Conservation (phyloP, 2,797 vertebrate species). For the Hephaestus fuliginosus region DNA sequence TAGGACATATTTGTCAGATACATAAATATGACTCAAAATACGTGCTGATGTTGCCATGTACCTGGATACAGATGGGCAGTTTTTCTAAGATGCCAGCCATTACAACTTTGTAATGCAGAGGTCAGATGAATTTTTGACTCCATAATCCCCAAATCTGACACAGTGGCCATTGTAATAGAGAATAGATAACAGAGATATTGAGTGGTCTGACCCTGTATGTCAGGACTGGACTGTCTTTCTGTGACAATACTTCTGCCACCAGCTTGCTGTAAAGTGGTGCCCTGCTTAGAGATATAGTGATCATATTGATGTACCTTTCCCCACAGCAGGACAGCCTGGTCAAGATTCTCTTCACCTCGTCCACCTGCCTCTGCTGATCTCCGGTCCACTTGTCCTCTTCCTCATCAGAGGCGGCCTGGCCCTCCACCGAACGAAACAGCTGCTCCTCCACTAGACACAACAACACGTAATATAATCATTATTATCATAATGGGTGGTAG, state of each 20-base stretch:
- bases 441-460: slow-evolving; percentile 88
- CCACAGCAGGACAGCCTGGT: slow-evolving; percentile 86
- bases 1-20: no score
- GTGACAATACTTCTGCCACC: background rate
- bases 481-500: no score
- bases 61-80: no score
- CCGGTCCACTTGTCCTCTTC: slow-evolving; percentile 90
- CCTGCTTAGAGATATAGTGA: background rate
- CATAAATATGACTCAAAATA: no score
- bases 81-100: no score
- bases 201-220: no score
- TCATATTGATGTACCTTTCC: slow-evolving; percentile 81
- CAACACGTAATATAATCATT: slow-evolving; percentile 5
- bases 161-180: no score
- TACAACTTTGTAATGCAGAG: no score
- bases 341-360: slow-evolving; percentile 81
- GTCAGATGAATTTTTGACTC: no score
- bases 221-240: background rate
- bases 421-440: slow-evolving; percentile 93
- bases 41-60: no score
- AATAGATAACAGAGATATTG: no score
- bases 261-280: background rate
- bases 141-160: no score
- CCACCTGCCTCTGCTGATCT: slow-evolving; percentile 78
- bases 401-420: slow-evolving; percentile 94